Evolutionary conservation across 2,888 invertebrate genomes (phyloP), one percentile per base, ranked within the genome.

Genomic region (Hanleya hanleyi): DNA sequence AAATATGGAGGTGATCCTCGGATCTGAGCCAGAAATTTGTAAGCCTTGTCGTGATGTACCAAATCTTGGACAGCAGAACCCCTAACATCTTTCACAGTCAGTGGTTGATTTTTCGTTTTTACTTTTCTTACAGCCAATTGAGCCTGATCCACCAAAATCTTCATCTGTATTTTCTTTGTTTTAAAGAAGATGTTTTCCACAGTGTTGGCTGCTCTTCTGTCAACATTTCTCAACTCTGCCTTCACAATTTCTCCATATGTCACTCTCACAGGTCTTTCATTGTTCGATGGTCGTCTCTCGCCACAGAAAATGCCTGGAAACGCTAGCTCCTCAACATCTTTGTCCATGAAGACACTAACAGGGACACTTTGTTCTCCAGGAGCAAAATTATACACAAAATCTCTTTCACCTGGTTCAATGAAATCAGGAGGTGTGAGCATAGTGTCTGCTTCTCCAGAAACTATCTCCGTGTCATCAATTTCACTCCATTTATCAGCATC

Each of bases 351-450:
- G n/a, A 81, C 64, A 68, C 79, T 77, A 3, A 81, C 41, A 29
- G 76, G 79, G 32, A 18, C 22, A 51, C 57, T 72, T n/a, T 70
- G 67, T 72, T 81, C 79, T 32, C 73, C 77, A 33, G 79, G 75
- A 33, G 79, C 78, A 70, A 77, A 73, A 47, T 70, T 71, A 50
- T 74, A 78, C 6, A 80, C 38, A 26, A 69, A 2, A 26, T 77
- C 78, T 70, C 70, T 71, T 71, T 80, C 78, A 36, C 12, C n/a
- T 32, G 69, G 5, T 51, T 77, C 74, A 29, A 75, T 50, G 66
- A 75, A 75, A 38, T 75, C 76, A 65, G 51, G 75, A 22, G 77
- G 26, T 37, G 73, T 67, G 18, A 77, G 41, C 67, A 77, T 37
- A 15, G 76, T 76, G 33, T 77, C 76, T 22, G 67, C 49, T 61